Evolutionary conservation across 92 coral and sea anemone genomes (phyloP).

Genomic region (Desmophyllum pertusum): DNA sequence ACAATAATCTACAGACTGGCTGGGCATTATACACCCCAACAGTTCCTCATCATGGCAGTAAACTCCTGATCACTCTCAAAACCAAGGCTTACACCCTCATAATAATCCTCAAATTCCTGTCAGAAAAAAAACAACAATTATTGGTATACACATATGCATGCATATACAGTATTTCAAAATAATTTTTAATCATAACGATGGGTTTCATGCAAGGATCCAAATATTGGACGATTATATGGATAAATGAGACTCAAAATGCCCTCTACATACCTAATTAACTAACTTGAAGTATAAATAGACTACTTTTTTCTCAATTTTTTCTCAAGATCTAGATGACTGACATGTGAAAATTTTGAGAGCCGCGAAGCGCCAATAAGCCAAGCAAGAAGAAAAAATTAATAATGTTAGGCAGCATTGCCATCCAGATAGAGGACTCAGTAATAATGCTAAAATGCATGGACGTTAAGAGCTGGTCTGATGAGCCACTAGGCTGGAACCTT

Average conservation of each 20-base stretch:
- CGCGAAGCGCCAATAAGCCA: too few species aligned
- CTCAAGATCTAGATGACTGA: too few species aligned
- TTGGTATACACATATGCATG: neutral
- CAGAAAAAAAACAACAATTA: neutral
- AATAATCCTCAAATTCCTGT: slow-evolving; percentile 98
- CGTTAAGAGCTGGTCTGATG: neutral
- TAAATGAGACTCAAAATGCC: too few species aligned
- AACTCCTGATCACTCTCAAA: slow-evolving; percentile 86
- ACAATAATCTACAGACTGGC: neutral
- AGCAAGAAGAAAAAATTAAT: too few species aligned
- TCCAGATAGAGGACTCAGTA: too few species aligned
- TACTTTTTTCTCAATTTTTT: too few species aligned
- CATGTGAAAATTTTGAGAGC: too few species aligned
- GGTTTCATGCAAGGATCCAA: neutral
- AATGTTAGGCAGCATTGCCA: too few species aligned
- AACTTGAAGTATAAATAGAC: too few species aligned
- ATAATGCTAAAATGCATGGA: too few species aligned
- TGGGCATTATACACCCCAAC: slow-evolving; percentile 72
- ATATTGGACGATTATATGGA: neutral
- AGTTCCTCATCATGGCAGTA: slow-evolving; percentile 93
- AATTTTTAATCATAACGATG: too few species aligned
- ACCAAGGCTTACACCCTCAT: slow-evolving; percentile 93
- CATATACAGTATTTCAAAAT: neutral
- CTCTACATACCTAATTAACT: too few species aligned
- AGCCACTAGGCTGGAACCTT: neutral